These are phyloP conservation scores for Gymnopithys bicolor DNA, from an alignment of 2,797 vertebrate species.

Conservation along the genomic window DNA sequence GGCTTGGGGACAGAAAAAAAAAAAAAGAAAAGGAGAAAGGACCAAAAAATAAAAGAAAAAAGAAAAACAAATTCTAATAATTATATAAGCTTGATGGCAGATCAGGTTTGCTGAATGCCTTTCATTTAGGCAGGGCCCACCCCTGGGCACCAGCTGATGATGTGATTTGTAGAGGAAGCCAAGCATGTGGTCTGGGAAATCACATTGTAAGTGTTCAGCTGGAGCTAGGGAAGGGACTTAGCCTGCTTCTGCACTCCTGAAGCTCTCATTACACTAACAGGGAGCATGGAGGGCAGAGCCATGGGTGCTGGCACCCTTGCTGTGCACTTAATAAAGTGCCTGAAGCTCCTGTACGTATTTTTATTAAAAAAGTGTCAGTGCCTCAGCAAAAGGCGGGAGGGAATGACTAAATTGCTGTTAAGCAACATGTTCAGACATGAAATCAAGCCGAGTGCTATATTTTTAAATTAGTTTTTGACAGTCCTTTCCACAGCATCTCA, in stretches of 20 bases:
- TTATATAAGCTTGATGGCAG: neutral
- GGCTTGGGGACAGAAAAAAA: conserved; percentile 17
- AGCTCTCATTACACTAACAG: conserved; percentile 37
- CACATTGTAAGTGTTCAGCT: neutral
- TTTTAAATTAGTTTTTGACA: conserved; percentile 70
- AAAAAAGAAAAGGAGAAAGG: neutral
- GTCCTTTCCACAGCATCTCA: conserved; percentile 11
- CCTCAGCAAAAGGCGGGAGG: neutral
- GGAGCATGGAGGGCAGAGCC: conserved; percentile 13
- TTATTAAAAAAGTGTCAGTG: conserved; percentile 47
- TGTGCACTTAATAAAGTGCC: conserved; percentile 76
- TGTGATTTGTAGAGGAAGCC: neutral
- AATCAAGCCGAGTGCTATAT: conserved; percentile 37
- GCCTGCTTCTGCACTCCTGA: neutral
- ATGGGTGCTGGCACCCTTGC: conserved; percentile 50
- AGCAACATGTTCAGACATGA: conserved; percentile 70
- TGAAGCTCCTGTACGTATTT: conserved; percentile 38
- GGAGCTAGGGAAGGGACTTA: neutral
- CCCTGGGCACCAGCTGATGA: neutral
- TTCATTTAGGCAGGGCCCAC: neutral
- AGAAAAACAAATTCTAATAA: neutral
- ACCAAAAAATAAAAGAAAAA: neutral
- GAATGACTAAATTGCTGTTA: conserved; percentile 62
- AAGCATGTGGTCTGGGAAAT: conserved; percentile 4
- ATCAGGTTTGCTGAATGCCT: conserved; percentile 1